A percentile compares a stretch with the other conserved stretches of the same genome.
Conservation (phyloP, 2,113 vertebrate species). For the Callipepla californica region DNA sequence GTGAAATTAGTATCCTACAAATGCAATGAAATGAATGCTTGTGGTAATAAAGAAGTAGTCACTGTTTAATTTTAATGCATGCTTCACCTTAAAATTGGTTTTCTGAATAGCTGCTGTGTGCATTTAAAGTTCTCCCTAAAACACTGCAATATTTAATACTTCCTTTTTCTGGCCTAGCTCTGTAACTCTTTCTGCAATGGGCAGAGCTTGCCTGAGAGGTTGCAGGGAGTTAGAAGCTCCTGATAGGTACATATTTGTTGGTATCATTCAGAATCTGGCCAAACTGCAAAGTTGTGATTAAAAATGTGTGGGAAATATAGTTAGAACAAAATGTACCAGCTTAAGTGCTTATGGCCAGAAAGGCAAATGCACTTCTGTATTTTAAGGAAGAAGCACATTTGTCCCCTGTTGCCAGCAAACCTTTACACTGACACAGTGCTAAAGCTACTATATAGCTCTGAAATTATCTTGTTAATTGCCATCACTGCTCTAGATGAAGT, state of each 20-base stretch:
- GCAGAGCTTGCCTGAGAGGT: not conserved
- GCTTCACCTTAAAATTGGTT: slow-evolving; percentile 61
- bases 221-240: not conserved
- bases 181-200: slow-evolving; percentile 30
- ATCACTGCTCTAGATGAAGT: not conserved
- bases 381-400: not conserved
- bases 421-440: not conserved
- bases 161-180: slow-evolving; percentile 5
- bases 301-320: slow-evolving; percentile 27
- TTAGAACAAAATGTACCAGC: slow-evolving; percentile 50
- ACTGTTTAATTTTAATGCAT: slow-evolving; percentile 70
- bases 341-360: not conserved
- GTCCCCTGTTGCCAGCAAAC: not conserved
- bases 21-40: slow-evolving; percentile 56
- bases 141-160: slow-evolving; percentile 44
- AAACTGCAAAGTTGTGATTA: slow-evolving; percentile 17
- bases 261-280: not conserved
- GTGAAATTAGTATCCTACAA: slow-evolving; percentile 75
- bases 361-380: not conserved
- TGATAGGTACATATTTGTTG: not conserved
- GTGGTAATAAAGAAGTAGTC: slow-evolving; percentile 66
- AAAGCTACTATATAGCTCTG: not conserved
- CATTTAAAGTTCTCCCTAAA: slow-evolving; percentile 37
- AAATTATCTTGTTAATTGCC: not conserved
- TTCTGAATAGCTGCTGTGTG: slow-evolving; percentile 39